Base-by-base conservation (phyloP, 23 tunicate species). In the Phallusia fumigata region DNA sequence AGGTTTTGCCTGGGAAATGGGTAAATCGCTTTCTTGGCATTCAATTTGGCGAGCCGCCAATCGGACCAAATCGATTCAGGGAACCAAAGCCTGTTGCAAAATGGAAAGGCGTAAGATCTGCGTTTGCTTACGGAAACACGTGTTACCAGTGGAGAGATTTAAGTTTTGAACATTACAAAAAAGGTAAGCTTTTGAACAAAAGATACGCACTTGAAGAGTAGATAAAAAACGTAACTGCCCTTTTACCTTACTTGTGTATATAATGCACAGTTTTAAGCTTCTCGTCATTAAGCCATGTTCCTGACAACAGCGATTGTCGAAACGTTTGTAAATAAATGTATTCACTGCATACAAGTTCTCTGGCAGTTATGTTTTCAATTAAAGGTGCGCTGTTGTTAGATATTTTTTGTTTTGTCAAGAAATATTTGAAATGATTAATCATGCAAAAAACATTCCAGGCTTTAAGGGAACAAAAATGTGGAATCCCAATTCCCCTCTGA, bases 381-480 rank as follows among this genome's bases (percentile, higher is more conserved):
- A n/a, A n/a, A n/a, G n/a, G n/a, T n/a, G n/a, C n/a, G n/a, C n/a
- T n/a, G n/a, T n/a, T n/a, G n/a, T n/a, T n/a, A n/a, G n/a, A n/a
- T n/a, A n/a, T n/a, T n/a, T n/a, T n/a, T n/a, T n/a, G n/a, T n/a
- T n/a, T n/a, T n/a, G n/a, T n/a, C n/a, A n/a, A n/a, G n/a, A n/a
- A n/a, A n/a, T n/a, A n/a, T n/a, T n/a, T n/a, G n/a, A n/a, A 51
- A 51, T 51, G 18, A 51, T 13, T 51, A 51, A 15, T 13, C 58
- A 58, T 21, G 69, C 16, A 13, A 58, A 58, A 21, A 40, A 6
- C 13, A 58, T 24, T 32, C 0, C 18, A 90, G 95, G 84, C 30
- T 92, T 81, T 51, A 51, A 36, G 2, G 99, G 99, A 5, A 91
- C 99, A 18, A 85, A 76, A 76, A 91, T 90, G 96, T 95, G 99